phyloP scores from a whole-genome alignment of 2,113 vertebrate genomes.

The Peromyscus californicus region DNA sequence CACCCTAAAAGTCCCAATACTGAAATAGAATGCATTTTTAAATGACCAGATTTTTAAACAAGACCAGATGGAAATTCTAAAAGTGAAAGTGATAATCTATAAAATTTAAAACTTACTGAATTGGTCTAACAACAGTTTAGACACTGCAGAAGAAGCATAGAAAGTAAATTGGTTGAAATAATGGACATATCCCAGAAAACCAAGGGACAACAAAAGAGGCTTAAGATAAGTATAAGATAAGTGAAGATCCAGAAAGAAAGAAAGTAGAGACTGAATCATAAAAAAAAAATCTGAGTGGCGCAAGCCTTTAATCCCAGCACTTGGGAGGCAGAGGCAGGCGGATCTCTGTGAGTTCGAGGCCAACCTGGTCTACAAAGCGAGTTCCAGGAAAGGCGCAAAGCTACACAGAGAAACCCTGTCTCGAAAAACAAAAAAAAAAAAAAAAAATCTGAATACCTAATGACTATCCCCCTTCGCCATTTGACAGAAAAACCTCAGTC shows the following conservation, averaged over 20 bases:
- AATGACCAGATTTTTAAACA: constrained; percentile 12
- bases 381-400: no score
- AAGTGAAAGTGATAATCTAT: constrained; percentile 45
- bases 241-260: background rate
- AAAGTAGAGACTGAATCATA: background rate
- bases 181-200: background rate
- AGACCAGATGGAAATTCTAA: constrained; percentile 31
- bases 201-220: background rate
- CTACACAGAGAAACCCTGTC: no score
- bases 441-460: background rate
- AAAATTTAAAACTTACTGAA: constrained; percentile 44
- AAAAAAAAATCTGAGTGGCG: no score
- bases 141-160: constrained; percentile 24
- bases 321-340: no score
- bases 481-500: background rate
- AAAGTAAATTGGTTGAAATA: background rate
- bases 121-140: background rate
- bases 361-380: no score
- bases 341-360: no score
- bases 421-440: no score
- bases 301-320: no score
- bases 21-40: background rate
- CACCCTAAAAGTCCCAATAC: background rate
- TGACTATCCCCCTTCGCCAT: background rate
- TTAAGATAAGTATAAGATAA: background rate